These are phyloP conservation scores for Andrena flavipes DNA, from an alignment of 2,888 invertebrate species.

Conservation along the genomic window DNA sequence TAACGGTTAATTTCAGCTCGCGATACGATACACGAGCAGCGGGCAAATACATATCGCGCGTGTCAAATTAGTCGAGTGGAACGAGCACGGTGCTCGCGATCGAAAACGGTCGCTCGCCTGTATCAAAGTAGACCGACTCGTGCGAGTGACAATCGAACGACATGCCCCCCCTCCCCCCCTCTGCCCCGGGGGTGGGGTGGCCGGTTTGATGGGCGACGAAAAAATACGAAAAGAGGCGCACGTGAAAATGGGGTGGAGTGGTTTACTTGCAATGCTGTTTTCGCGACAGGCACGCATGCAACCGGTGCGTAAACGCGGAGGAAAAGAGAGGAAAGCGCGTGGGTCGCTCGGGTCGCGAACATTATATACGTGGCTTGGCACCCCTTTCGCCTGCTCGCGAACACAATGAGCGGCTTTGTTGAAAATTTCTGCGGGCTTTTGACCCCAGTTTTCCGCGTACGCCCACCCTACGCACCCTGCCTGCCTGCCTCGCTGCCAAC, in stretches of 20 bases:
- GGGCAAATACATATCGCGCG: constrained; percentile 23
- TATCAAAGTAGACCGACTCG: constrained; percentile 27
- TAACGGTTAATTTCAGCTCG: no score
- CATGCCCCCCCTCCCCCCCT: not conserved
- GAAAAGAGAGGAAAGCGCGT: constrained; percentile 29
- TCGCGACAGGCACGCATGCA: constrained; percentile 56
- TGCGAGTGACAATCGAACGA: constrained; percentile 49
- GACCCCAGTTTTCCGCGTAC: constrained; percentile 65
- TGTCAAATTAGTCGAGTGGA: constrained; percentile 26
- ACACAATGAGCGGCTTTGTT: constrained; percentile 68
- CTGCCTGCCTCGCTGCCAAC: not conserved
- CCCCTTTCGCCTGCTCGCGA: constrained; percentile 55
- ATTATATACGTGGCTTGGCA: constrained; percentile 56
- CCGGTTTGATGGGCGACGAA: not conserved
- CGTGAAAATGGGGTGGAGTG: constrained; percentile 12
- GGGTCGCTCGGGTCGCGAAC: constrained; percentile 44
- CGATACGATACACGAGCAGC: not conserved
- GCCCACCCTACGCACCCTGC: constrained; percentile 12
- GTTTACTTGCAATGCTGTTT: constrained; percentile 55
- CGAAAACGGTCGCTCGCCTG: not conserved
- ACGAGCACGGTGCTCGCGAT: not conserved
- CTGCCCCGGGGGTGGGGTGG: not conserved
- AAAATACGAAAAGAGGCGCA: constrained; percentile 26
- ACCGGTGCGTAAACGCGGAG: constrained; percentile 65
- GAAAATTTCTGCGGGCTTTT: constrained; percentile 74